phyloP scores from a whole-genome alignment of 1,140 invertebrate genomes.

The Heterodera carotae region DNA sequence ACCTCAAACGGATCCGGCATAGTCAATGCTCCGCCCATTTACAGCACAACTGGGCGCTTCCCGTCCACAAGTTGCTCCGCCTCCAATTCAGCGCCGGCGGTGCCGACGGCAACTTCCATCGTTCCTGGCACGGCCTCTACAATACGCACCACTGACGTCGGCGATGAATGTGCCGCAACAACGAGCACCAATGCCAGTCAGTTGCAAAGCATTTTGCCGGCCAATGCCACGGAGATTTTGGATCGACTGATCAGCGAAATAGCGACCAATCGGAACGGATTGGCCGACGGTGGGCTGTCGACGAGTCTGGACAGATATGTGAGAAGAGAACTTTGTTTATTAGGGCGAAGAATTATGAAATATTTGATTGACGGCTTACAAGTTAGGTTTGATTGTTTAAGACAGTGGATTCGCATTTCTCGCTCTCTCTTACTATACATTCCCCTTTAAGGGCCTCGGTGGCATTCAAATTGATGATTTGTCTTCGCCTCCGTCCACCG shows the following conservation, averaged over 20 bases:
- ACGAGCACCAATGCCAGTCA: constrained; percentile 21
- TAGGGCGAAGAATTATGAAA: no score
- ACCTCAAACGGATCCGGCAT: not conserved
- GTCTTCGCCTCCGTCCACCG: not conserved
- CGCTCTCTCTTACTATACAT: no score
- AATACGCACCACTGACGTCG: not conserved
- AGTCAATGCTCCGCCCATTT: constrained; percentile 1
- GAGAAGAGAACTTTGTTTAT: no score
- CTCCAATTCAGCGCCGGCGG: not conserved
- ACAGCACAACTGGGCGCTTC: constrained; percentile 25
- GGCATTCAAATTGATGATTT: not conserved
- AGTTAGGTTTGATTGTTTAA: not conserved
- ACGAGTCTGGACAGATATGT: not conserved
- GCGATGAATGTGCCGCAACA: constrained; percentile 39
- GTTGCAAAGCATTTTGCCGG: constrained; percentile 42
- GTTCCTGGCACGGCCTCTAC: constrained; percentile 41
- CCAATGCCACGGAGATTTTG: constrained; percentile 48
- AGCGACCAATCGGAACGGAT: constrained; percentile 14
- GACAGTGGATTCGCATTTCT: no score
- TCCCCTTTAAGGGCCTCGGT: not conserved
- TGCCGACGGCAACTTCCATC: constrained; percentile 8
- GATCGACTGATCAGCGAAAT: constrained; percentile 56
- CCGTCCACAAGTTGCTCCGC: not conserved
- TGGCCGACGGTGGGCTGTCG: constrained; percentile 27
- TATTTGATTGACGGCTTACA: no score